A percentile compares a stretch with the other conserved stretches of the same genome.
phyloP scores from a whole-genome alignment of 2,113 vertebrate species.

The Cyprinodon tularosa region DNA sequence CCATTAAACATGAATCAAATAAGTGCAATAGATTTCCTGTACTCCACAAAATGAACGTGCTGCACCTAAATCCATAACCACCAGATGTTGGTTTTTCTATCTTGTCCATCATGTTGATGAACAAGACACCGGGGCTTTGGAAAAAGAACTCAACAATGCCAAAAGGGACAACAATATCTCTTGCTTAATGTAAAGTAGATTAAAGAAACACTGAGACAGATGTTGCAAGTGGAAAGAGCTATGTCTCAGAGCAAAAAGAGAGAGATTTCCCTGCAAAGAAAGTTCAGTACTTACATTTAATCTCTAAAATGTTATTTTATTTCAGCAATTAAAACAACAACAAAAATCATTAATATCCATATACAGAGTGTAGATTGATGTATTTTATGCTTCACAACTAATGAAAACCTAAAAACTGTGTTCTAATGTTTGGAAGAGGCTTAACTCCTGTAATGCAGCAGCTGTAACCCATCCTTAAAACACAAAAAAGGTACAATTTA shows the following conservation, averaged over 20 bases:
- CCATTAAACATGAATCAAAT: not conserved
- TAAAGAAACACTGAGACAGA: not conserved
- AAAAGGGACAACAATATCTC: slow-evolving; percentile 16
- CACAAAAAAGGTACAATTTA: too few species aligned
- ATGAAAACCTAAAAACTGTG: too few species aligned
- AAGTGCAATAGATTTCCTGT: slow-evolving; percentile 4
- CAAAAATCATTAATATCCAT: not conserved
- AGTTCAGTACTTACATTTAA: not conserved
- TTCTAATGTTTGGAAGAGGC: too few species aligned
- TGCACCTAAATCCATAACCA: not conserved
- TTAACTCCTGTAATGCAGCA: too few species aligned
- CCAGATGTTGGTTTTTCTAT: not conserved
- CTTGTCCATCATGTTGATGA: slow-evolving; percentile 22
- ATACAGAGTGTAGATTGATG: not conserved
- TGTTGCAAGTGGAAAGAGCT: not conserved
- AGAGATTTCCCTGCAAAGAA: not conserved
- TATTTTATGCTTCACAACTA: not conserved
- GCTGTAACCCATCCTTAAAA: too few species aligned
- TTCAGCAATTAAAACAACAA: not conserved
- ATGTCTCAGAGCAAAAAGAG: not conserved
- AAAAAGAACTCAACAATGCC: not conserved
- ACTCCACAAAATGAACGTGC: slow-evolving; percentile 5
- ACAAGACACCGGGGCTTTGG: slow-evolving; percentile 8
- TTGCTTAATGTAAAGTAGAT: slow-evolving; percentile 9
- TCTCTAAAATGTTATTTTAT: not conserved